Percentiles rank a stretch among this genome's conserved stretches.
These are phyloP conservation scores for Cyprinella venusta DNA, from an alignment of 2,797 vertebrate species.

Conservation along the genomic window DNA sequence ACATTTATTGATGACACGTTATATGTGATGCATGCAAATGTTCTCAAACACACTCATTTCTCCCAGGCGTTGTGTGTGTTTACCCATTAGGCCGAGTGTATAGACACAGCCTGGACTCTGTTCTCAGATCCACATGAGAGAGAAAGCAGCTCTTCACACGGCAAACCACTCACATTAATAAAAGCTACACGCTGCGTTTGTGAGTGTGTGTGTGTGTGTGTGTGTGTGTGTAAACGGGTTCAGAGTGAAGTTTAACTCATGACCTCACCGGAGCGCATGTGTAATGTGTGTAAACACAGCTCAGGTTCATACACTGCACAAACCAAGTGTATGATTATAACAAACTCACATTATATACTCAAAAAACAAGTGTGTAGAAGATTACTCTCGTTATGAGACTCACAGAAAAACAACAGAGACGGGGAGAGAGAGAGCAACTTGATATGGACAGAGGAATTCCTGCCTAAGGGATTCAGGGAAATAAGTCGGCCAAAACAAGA, in stretches of 20 bases:
- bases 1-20: background rate
- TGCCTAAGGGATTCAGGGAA: background rate
- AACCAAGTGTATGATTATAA: background rate
- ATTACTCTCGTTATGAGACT: background rate
- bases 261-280: constrained; percentile 46
- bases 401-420: constrained; percentile 38
- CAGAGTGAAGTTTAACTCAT: constrained; percentile 33
- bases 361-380: background rate
- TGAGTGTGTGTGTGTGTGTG: constrained; percentile 23
- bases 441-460: background rate
- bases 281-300: constrained; percentile 59
- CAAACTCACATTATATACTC: background rate
- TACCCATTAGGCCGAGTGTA: background rate
- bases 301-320: background rate
- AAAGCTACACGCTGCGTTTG: constrained; percentile 4
- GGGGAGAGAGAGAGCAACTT: constrained; percentile 6
- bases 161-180: constrained; percentile 7
- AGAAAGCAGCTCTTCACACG: constrained; percentile 30
- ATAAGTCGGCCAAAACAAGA: background rate
- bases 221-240: constrained; percentile 25
- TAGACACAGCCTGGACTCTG: constrained; percentile 15
- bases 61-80: background rate
- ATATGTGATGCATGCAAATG: background rate
- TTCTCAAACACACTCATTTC: background rate
- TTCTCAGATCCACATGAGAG: background rate